Percentiles rank a stretch among this genome's conserved stretches.
Evolutionary conservation across 37 sponge, comb jelly and placozoan genomes (phyloP).

Genomic region (Theonella swinhoei): DNA sequence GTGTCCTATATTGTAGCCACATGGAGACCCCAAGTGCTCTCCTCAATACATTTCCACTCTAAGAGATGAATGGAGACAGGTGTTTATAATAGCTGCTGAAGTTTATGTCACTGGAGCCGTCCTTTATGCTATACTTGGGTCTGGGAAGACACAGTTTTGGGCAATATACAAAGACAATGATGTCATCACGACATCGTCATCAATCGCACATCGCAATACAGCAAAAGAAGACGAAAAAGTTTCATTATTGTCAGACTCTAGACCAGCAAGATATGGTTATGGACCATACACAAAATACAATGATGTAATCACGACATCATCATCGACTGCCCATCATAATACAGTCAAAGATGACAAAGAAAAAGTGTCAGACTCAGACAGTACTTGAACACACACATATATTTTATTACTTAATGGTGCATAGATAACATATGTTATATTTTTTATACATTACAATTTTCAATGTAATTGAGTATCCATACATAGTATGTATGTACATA

Average conservation of each 20-base stretch:
- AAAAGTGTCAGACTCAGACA: too few relatives aligned
- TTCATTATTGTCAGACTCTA: neutral
- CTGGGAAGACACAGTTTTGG: slow-evolving; percentile 77
- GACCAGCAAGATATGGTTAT: too few relatives aligned
- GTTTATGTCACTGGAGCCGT: slow-evolving; percentile 72
- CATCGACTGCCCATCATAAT: too few relatives aligned
- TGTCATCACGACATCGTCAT: neutral
- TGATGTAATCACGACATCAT: too few relatives aligned
- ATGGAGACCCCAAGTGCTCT: slow-evolving; percentile 10
- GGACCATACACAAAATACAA: too few relatives aligned
- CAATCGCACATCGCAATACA: neutral
- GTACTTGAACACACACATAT: too few relatives aligned
- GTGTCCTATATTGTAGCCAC: slow-evolving; percentile 13
- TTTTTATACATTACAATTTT: too few relatives aligned
- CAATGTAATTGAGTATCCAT: too few relatives aligned
- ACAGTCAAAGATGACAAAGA: too few relatives aligned
- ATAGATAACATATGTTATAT: too few relatives aligned
- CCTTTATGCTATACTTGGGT: slow-evolving; percentile 62
- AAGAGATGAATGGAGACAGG: slow-evolving; percentile 80
- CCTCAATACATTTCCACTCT: slow-evolving; percentile 5
- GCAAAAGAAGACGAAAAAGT: neutral
- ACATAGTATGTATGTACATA: too few relatives aligned
- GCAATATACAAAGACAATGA: slow-evolving; percentile 27
- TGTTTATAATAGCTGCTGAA: slow-evolving; percentile 82
- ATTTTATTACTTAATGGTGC: too few relatives aligned